phyloP scores from a whole-genome alignment of 2,888 invertebrate species.

The Torymus auratus region DNA sequence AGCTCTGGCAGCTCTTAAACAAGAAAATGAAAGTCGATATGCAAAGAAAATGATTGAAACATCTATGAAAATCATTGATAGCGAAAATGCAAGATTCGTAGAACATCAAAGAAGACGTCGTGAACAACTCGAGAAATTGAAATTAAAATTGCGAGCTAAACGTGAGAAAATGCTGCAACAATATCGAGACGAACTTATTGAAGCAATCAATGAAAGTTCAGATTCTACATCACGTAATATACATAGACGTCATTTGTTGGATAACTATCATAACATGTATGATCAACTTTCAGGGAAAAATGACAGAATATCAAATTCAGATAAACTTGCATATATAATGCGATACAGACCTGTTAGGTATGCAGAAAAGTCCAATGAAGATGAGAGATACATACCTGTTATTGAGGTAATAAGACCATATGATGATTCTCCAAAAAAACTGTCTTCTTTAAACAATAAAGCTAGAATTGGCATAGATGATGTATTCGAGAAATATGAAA shows the following conservation, averaged over 20 bases:
- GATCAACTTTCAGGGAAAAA: conserved; percentile 8
- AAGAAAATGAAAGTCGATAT: conserved; percentile 58
- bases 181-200: conserved; percentile 61
- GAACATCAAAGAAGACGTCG: conserved; percentile 58
- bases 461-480: neutral
- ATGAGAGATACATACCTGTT: conserved; percentile 9
- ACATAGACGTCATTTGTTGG: conserved; percentile 34
- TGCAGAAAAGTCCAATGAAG: conserved; percentile 6
- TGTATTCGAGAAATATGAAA: neutral
- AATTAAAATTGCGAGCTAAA: conserved; percentile 60
- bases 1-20: conserved; percentile 57
- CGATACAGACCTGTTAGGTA: conserved; percentile 8
- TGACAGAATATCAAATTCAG: neutral
- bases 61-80: conserved; percentile 46
- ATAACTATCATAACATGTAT: neutral
- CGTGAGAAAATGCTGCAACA: conserved; percentile 61
- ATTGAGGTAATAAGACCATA: neutral
- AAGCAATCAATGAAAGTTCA: conserved; percentile 52
- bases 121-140: conserved; percentile 62
- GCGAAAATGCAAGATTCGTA: conserved; percentile 48
- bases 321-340: conserved; percentile 18
- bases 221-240: conserved; percentile 34
- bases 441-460: neutral
- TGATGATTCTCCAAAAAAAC: neutral
- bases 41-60: conserved; percentile 52